phyloP scores from a whole-genome alignment of 2,797 vertebrate genomes.

The Coranthus polyacanthus region DNA sequence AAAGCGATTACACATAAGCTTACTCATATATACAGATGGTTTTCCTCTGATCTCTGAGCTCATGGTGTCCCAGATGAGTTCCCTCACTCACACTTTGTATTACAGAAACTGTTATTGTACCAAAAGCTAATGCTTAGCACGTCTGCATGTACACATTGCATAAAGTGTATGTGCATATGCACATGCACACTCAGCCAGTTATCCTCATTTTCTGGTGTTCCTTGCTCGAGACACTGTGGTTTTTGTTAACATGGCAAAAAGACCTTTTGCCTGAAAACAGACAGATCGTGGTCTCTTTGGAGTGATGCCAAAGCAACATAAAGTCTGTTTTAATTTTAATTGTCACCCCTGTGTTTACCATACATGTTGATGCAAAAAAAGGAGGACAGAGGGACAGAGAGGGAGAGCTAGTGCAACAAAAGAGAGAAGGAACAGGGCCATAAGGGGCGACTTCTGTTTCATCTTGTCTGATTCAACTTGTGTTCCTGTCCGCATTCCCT shows the following conservation, averaged over 20 bases:
- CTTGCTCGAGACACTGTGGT: conserved; percentile 12
- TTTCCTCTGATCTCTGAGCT: conserved; percentile 71
- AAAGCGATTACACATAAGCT: conserved; percentile 70
- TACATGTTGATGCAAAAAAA: too few relatives aligned
- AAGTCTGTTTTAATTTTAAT: conserved; percentile 5
- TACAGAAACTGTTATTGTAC: conserved; percentile 45
- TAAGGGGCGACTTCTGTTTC: conserved; percentile 6
- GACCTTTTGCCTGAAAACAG: conserved; percentile 19
- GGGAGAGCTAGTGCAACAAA: too few relatives aligned
- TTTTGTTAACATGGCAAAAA: conserved; percentile 43
- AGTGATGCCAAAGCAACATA: conserved; percentile 26
- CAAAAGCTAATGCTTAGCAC: conserved; percentile 39
- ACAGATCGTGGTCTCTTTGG: conserved; percentile 34
- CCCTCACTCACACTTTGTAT: conserved; percentile 56
- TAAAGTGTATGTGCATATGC: background rate
- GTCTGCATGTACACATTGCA: conserved; percentile 22
- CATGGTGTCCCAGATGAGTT: conserved; percentile 56
- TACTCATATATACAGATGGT: conserved; percentile 74
- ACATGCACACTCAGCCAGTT: conserved; percentile 18
- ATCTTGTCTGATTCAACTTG: background rate
- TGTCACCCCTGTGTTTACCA: background rate
- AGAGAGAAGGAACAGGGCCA: too few relatives aligned
- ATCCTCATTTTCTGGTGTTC: conserved; percentile 22
- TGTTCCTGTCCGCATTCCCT: background rate
- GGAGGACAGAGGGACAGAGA: too few relatives aligned